Evolutionary conservation across 37 sponge, comb jelly and placozoan species (phyloP).

Genomic region (Petrosia ficiformis): DNA sequence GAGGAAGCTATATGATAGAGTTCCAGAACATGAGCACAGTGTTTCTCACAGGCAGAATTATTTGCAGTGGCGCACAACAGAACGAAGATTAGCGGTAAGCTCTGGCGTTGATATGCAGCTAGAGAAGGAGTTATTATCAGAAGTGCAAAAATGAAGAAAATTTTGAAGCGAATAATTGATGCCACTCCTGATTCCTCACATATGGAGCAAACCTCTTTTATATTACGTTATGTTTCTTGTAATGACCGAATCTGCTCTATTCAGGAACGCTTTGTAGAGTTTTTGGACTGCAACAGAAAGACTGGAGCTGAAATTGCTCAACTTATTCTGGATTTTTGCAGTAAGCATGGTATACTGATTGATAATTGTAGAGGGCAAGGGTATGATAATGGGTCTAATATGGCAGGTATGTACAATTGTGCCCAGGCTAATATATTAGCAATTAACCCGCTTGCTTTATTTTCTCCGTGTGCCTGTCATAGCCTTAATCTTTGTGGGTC

Average conservation of each 20-base stretch:
- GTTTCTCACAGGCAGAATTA: neutral
- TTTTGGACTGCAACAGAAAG: conserved; percentile 9
- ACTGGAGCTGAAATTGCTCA: conserved; percentile 3
- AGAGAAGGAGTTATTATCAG: neutral
- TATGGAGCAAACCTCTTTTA: conserved; percentile 9
- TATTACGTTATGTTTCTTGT: conserved; percentile 5
- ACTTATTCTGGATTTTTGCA: neutral
- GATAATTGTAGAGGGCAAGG: neutral
- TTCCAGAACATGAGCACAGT: conserved; percentile 3
- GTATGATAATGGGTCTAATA: conserved; percentile 5
- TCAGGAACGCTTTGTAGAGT: conserved; percentile 17
- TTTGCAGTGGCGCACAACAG: neutral
- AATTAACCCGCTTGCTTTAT: neutral
- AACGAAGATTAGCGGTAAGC: neutral
- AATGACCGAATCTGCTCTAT: neutral
- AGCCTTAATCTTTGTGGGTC: conserved; percentile 7
- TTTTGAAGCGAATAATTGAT: conserved; percentile 2
- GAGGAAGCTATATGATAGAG: conserved; percentile 11
- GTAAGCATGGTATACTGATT: neutral
- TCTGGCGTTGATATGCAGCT: neutral
- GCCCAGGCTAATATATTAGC: conserved; percentile 9
- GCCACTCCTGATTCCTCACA: conserved; percentile 17
- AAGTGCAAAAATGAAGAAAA: neutral
- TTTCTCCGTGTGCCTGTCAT: conserved; percentile 9
- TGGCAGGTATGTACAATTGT: conserved; percentile 8